A percentile compares a stretch with the other conserved stretches of the same genome.
Evolutionary conservation across 1,140 invertebrate genomes (phyloP).

Genomic region (Zaprionus ornatus): DNA sequence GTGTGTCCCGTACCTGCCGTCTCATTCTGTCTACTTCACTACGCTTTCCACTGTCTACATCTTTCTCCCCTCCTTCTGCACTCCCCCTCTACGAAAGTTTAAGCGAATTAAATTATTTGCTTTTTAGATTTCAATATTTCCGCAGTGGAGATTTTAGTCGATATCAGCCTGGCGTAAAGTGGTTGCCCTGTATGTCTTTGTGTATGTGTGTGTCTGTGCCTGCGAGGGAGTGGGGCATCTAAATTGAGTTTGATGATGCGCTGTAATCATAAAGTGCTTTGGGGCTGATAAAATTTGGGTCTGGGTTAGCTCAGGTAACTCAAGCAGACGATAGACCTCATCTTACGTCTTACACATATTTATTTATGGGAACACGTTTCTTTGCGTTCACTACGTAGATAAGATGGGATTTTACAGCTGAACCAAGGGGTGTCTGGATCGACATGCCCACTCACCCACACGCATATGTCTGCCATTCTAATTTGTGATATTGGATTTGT

Average conservation of each 20-base stretch:
- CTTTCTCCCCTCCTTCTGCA: neutral
- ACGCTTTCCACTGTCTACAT: neutral
- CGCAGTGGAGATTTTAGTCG: constrained; percentile 78
- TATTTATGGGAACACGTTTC: constrained; percentile 26
- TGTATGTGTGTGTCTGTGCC: constrained; percentile 10
- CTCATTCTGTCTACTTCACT: constrained; percentile 25
- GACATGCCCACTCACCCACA: neutral
- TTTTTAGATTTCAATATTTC: constrained; percentile 82
- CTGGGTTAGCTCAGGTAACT: constrained; percentile 36
- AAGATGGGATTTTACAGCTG: constrained; percentile 18
- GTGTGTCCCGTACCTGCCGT: constrained; percentile 27
- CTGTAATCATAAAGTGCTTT: constrained; percentile 57
- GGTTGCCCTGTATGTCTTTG: constrained; percentile 18
- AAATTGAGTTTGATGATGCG: constrained; percentile 56
- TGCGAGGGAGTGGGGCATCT: constrained; percentile 7
- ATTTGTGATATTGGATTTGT: constrained; percentile 26
- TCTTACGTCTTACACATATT: constrained; percentile 5
- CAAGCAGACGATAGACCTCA: constrained; percentile 10
- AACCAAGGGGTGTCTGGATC: neutral
- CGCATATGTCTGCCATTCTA: constrained; percentile 2
- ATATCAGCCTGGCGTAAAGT: constrained; percentile 58
- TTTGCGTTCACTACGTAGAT: constrained; percentile 8
- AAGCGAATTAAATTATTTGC: constrained; percentile 82
- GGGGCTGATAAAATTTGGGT: constrained; percentile 42
- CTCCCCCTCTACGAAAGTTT: constrained; percentile 62